phyloP scores from a whole-genome alignment of 2,113 vertebrate species.

The Pituophis catenifer region DNA sequence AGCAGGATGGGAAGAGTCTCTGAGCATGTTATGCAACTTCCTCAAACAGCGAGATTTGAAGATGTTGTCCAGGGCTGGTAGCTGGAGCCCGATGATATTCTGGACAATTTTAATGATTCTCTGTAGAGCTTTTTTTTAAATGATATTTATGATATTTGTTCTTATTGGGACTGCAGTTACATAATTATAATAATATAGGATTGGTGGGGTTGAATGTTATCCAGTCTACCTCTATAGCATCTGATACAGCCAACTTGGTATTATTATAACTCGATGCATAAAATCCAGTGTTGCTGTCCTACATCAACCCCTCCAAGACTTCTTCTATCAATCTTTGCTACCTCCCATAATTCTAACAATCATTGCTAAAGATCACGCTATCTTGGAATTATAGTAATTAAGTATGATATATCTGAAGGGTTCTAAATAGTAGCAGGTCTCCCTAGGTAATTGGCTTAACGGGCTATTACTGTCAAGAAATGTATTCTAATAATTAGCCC shows the following conservation, averaged over 20 bases:
- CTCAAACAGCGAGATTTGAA: no score
- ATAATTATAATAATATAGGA: background rate
- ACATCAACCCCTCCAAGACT: background rate
- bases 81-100: no score
- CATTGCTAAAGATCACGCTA: background rate
- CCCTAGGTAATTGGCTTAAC: background rate
- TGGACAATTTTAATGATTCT: no score
- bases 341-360: background rate
- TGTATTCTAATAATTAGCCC: background rate
- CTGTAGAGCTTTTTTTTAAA: no score
- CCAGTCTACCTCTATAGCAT: background rate
- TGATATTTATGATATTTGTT: background rate
- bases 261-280: background rate
- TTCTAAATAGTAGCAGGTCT: background rate
- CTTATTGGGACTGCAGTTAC: background rate
- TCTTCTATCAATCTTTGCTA: background rate
- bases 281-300: background rate
- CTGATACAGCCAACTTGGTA: background rate
- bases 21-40: no score
- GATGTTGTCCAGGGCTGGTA: no score
- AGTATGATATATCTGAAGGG: background rate
- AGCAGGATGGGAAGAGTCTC: no score
- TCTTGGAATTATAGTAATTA: background rate
- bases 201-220: no score
- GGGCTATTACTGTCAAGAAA: background rate